These are phyloP conservation scores for Drosophila tanythrix DNA, from an alignment of 2,888 invertebrate species.

Conservation along the genomic window DNA sequence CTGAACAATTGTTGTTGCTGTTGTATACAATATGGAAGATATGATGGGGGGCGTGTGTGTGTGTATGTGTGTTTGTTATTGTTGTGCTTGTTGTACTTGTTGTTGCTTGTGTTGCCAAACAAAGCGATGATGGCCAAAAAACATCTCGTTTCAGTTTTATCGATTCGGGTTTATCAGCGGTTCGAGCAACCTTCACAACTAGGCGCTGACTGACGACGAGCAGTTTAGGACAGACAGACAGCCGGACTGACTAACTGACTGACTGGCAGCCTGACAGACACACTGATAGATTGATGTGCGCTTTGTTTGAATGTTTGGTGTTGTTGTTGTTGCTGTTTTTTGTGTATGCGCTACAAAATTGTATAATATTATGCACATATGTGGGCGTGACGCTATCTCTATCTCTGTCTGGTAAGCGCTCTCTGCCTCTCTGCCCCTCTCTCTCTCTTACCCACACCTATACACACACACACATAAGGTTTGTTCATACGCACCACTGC, in stretches of 20 bases:
- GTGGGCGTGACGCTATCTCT: constrained; percentile 40
- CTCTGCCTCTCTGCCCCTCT: background rate
- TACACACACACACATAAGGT: background rate
- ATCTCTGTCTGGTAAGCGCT: background rate
- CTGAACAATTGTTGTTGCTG: constrained; percentile 8
- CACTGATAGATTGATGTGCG: constrained; percentile 30
- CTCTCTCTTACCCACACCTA: background rate
- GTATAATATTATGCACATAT: constrained; percentile 47
- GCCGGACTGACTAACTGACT: constrained; percentile 35
- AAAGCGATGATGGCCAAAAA: constrained; percentile 27
- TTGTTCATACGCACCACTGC: constrained; percentile 54
- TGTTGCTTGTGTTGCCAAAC: constrained; percentile 3
- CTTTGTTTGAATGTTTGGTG: constrained; percentile 47
- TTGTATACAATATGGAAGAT: background rate
- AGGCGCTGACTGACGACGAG: constrained; percentile 29
- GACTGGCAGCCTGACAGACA: constrained; percentile 33
- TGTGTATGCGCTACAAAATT: constrained; percentile 30
- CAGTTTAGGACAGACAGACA: constrained; percentile 32
- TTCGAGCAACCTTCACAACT: constrained; percentile 51
- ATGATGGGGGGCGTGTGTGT: constrained; percentile 6
- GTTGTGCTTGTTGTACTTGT: constrained; percentile 18
- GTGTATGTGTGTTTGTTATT: constrained; percentile 27
- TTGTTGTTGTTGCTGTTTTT: constrained; percentile 22
- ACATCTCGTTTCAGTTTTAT: constrained; percentile 57
- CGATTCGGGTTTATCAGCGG: constrained; percentile 69